Evolutionary conservation across 2,797 vertebrate genomes (phyloP).

Genomic region (Graptemys geographica): DNA sequence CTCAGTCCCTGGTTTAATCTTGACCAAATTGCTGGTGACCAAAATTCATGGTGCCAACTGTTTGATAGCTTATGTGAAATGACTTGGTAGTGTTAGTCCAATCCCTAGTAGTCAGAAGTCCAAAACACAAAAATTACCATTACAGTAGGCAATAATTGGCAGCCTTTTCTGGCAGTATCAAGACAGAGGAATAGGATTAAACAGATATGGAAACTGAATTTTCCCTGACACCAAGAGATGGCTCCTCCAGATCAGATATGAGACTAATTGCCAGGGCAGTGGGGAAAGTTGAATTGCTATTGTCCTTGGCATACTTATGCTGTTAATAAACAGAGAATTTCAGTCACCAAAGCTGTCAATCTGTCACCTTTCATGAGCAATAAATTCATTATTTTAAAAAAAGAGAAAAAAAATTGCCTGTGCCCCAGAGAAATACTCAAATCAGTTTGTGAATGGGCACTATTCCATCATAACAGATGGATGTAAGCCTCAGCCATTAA

Average conservation of each 20-base stretch:
- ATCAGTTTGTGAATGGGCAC: neutral
- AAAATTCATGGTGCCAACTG: neutral
- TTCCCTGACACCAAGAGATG: neutral
- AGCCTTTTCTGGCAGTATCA: neutral
- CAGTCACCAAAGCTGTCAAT: neutral
- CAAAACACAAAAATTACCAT: neutral
- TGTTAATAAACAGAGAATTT: slow-evolving; percentile 14
- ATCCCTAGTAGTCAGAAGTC: neutral
- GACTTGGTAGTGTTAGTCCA: neutral
- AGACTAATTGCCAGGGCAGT: neutral
- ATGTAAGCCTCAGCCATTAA: neutral
- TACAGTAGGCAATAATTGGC: neutral
- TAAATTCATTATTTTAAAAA: slow-evolving; percentile 43
- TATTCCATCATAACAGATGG: neutral
- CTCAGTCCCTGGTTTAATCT: neutral
- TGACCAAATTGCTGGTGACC: neutral
- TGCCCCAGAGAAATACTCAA: slow-evolving; percentile 1
- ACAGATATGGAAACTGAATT: neutral
- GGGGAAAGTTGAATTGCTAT: neutral
- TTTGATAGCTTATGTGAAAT: neutral
- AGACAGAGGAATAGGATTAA: neutral
- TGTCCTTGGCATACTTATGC: neutral
- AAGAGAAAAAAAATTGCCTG: neutral
- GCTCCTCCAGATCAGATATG: neutral
- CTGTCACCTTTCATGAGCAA: neutral